These are phyloP conservation scores for Tyrannus savana DNA, from an alignment of 2,113 vertebrate genomes.

Conservation along the genomic window DNA sequence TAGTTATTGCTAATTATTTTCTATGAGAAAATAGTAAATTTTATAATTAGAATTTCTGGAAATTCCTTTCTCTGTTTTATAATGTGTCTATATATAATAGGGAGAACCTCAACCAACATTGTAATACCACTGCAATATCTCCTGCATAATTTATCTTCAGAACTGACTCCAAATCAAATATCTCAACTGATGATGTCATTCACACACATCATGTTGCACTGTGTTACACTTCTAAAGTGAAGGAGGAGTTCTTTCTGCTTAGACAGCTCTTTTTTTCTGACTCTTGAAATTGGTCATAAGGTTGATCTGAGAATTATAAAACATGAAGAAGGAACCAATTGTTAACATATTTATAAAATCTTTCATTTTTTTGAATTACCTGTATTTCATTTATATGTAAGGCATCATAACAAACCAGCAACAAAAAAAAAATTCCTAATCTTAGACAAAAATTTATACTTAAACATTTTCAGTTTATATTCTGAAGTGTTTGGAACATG, in stretches of 20 bases:
- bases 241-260: not conserved
- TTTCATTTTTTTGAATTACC: not conserved
- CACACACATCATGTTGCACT: not conserved
- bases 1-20: not conserved
- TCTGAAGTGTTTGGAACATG: not conserved
- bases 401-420: not conserved
- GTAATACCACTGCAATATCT: not conserved
- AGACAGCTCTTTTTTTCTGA: not conserved
- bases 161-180: not conserved
- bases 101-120: not conserved
- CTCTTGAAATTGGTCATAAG: not conserved
- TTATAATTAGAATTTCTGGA: not conserved
- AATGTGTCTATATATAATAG: not conserved
- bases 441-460: not conserved
- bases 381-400: not conserved
- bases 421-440: not conserved
- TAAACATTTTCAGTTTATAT: not conserved
- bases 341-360: not conserved
- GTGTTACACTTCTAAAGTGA: not conserved
- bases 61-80: not conserved
- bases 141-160: not conserved
- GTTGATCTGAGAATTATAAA: not conserved
- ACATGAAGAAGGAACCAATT: not conserved
- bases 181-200: not conserved
- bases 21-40: not conserved